Evolutionary conservation across 2,797 vertebrate species (phyloP).

Genomic region (Hephaestus fuliginosus): DNA sequence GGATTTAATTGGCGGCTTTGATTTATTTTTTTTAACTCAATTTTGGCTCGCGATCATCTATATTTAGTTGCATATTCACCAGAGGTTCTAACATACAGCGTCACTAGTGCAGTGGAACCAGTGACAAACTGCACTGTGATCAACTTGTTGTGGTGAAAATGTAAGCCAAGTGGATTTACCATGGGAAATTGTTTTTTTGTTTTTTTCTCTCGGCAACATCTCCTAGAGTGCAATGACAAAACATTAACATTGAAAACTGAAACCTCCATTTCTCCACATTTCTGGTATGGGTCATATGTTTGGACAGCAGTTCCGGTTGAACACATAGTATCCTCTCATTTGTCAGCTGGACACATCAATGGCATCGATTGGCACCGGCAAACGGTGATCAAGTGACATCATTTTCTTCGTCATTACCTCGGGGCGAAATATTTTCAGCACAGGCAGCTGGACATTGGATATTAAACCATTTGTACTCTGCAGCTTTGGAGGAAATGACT

Average conservation of each 20-base stretch:
- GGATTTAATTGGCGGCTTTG: constrained; percentile 29
- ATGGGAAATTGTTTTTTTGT: constrained; percentile 26
- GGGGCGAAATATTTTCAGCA: constrained; percentile 48
- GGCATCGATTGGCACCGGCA: constrained; percentile 54
- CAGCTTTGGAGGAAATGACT: constrained; percentile 10
- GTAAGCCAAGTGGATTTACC: constrained; percentile 6
- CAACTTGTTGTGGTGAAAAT: not conserved
- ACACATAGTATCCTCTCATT: constrained; percentile 40
- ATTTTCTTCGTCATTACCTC: constrained; percentile 38
- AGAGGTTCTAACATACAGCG: not conserved
- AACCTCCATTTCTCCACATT: constrained; percentile 43
- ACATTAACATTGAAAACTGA: constrained; percentile 40
- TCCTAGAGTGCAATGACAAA: constrained; percentile 17
- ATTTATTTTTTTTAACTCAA: constrained; percentile 3
- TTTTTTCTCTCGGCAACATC: not conserved
- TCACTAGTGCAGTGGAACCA: not conserved
- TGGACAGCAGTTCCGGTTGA: constrained; percentile 49
- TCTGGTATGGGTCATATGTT: constrained; percentile 47
- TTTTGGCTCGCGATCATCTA: not conserved
- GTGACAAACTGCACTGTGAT: not conserved
- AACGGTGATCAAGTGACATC: constrained; percentile 61
- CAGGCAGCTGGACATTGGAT: constrained; percentile 17
- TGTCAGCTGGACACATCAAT: constrained; percentile 48
- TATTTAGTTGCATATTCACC: constrained; percentile 3
- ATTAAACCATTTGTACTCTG: constrained; percentile 2